Conservation (phyloP, 1,140 invertebrate genomes). For the Caerostris darwini region DNA sequence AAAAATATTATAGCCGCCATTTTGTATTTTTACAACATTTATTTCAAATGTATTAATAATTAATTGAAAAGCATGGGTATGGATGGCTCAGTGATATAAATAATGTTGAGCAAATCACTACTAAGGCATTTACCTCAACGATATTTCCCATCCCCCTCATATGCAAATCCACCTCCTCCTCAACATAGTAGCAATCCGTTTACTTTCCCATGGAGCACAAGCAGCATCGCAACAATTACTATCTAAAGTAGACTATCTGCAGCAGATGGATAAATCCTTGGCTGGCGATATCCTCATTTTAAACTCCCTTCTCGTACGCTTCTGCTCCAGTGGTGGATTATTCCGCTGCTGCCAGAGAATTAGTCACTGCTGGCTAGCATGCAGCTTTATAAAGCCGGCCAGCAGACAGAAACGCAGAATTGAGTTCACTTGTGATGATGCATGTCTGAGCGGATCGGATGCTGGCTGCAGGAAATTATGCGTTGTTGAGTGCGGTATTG, state of each 20-base stretch:
- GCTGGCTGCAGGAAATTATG: neutral
- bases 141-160: neutral
- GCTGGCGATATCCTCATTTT: slow-evolving; percentile 26
- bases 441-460: neutral
- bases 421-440: slow-evolving; percentile 20
- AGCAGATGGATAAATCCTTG: neutral
- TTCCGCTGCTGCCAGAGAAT: neutral
- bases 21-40: no score
- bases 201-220: neutral
- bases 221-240: slow-evolving; percentile 14
- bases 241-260: slow-evolving; percentile 2
- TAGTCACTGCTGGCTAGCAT: neutral
- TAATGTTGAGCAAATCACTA: no score
- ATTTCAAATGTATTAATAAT: no score
- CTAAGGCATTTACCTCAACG: neutral
- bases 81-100: no score
- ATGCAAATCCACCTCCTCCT: neutral
- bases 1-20: no score
- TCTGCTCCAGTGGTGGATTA: neutral
- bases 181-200: neutral
- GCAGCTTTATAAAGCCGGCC: neutral
- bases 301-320: neutral
- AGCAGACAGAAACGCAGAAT: neutral
- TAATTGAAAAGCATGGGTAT: no score
- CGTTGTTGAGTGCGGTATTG: neutral